These are phyloP conservation scores for Dasysyrphus tricinctus DNA, from an alignment of 2,888 invertebrate genomes.

Conservation along the genomic window DNA sequence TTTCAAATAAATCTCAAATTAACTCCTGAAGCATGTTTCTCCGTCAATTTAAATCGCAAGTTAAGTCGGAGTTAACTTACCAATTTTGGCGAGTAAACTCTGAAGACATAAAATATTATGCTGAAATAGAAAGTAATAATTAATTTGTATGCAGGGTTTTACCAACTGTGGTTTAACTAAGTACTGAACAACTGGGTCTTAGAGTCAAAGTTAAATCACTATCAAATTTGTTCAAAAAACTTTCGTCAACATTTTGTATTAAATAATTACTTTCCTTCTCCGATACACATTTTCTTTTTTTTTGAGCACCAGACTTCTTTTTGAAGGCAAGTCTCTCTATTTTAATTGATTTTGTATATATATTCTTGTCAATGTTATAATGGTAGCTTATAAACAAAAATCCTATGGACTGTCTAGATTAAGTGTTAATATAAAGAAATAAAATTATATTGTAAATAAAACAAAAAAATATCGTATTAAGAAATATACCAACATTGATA, in stretches of 20 bases:
- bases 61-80: background rate
- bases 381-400: constrained; percentile 16
- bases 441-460: constrained; percentile 33
- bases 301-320: no score
- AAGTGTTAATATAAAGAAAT: constrained; percentile 15
- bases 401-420: constrained; percentile 63
- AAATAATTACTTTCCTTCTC: background rate
- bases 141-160: no score
- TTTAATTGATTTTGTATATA: background rate
- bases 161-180: no score
- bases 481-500: constrained; percentile 16
- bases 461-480: constrained; percentile 2
- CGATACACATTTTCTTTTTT: background rate
- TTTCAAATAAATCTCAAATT: no score
- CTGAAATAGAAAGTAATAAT: no score
- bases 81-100: no score
- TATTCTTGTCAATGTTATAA: background rate
- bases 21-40: background rate
- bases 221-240: background rate
- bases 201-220: background rate
- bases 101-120: no score
- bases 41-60: background rate
- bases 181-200: background rate
- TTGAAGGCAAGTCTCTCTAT: background rate
- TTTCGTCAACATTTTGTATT: background rate